Evolutionary conservation across 1,140 invertebrate species (phyloP).

Genomic region (Heliconius nattereri): DNA sequence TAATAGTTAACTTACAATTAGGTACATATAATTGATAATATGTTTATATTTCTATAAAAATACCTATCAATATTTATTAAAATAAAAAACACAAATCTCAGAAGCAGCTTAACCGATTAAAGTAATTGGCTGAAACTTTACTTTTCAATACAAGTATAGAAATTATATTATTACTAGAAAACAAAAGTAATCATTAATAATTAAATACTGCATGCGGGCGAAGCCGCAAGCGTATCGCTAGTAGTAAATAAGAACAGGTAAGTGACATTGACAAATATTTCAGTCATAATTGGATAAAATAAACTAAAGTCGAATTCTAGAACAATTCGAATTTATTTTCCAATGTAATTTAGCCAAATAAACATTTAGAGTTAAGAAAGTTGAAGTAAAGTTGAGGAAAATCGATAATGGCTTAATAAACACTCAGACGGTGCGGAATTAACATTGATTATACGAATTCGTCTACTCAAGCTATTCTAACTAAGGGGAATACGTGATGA

Average conservation of each 20-base stretch:
- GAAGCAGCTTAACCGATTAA: too few species aligned
- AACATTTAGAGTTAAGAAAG: conserved; percentile 8
- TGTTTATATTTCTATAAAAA: too few species aligned
- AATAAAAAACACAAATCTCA: too few species aligned
- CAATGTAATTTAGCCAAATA: not conserved
- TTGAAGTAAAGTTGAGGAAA: conserved; percentile 13
- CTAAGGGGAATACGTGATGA: not conserved
- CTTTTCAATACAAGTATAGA: too few species aligned
- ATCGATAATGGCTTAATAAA: conserved; percentile 19
- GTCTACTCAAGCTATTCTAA: not conserved
- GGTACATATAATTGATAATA: too few species aligned
- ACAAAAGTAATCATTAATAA: too few species aligned
- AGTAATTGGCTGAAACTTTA: too few species aligned
- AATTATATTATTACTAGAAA: too few species aligned
- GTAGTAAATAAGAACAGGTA: not conserved
- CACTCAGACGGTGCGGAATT: not conserved
- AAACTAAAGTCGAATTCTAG: not conserved
- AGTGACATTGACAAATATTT: not conserved
- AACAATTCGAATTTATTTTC: conserved; percentile 7
- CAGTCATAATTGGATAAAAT: not conserved
- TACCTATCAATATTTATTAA: too few species aligned
- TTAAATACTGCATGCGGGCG: too few species aligned
- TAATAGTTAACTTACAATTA: too few species aligned
- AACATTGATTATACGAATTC: not conserved
- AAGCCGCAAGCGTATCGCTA: too few species aligned